A percentile compares a stretch with the other conserved stretches of the same genome.
These are phyloP conservation scores for Drosophila sturtevanti DNA, from an alignment of 1,140 invertebrate species.

Conservation along the genomic window DNA sequence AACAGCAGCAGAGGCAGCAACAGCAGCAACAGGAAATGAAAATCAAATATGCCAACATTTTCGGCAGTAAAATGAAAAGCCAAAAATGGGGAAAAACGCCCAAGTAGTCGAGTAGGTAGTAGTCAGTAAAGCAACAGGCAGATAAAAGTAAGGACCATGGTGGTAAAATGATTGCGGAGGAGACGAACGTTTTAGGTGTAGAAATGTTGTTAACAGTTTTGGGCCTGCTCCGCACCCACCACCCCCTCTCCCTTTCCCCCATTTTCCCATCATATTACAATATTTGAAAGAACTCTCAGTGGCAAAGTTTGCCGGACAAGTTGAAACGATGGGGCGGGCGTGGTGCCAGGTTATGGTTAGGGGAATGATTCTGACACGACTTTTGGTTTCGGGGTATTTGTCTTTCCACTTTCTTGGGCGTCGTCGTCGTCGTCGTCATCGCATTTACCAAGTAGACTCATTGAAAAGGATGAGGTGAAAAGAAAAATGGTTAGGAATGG, in stretches of 20 bases:
- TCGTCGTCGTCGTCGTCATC: not conserved
- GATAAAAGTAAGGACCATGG: not conserved
- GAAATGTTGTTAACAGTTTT: constrained; percentile 29
- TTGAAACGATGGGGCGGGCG: not conserved
- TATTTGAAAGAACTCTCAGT: not conserved
- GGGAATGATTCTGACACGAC: constrained; percentile 17
- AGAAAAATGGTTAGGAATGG: not conserved
- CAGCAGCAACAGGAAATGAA: constrained; percentile 26
- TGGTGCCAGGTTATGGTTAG: not conserved
- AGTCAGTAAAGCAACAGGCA: constrained; percentile 22
- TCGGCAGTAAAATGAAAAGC: constrained; percentile 30
- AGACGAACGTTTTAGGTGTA: constrained; percentile 7
- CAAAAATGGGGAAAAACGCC: constrained; percentile 8
- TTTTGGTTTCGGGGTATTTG: constrained; percentile 44
- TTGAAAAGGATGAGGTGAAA: not conserved
- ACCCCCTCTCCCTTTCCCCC: not conserved
- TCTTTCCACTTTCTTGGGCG: constrained; percentile 33
- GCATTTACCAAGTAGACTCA: not conserved
- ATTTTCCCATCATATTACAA: not conserved
- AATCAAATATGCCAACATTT: constrained; percentile 34
- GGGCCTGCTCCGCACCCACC: not conserved
- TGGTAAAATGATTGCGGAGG: not conserved
- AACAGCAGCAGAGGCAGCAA: constrained; percentile 4
- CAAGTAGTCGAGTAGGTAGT: not conserved
- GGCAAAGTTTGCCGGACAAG: constrained; percentile 3